Percentiles rank a stretch among this genome's conserved stretches.
Conservation (phyloP, 2,888 invertebrate genomes). For the Octodonta nipae region DNA sequence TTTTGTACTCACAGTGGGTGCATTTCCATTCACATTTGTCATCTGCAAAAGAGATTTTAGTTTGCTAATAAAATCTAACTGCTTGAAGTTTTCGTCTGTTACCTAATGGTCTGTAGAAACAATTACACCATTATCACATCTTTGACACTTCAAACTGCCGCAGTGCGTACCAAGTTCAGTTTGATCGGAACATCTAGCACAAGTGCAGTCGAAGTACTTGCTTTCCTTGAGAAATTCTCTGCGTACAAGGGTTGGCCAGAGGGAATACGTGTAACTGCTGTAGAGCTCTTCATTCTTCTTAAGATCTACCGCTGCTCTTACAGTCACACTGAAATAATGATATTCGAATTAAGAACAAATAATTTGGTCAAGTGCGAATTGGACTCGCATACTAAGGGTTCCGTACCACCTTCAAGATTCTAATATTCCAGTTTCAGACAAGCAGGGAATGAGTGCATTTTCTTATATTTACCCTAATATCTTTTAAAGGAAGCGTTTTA, state of each 20-base stretch:
- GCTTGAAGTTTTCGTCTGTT: constrained; percentile 23
- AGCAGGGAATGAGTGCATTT: no score
- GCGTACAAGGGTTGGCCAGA: constrained; percentile 59
- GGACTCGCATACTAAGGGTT: no score
- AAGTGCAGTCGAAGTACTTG: constrained; percentile 69
- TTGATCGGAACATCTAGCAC: constrained; percentile 62
- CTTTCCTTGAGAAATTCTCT: constrained; percentile 56
- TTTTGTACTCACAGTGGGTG: constrained; percentile 52
- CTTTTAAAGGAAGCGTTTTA: no score
- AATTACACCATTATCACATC: constrained; percentile 59
- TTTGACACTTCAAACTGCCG: constrained; percentile 65
- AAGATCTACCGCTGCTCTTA: constrained; percentile 55
- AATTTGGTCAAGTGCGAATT: no score
- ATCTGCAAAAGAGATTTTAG: constrained; percentile 9
- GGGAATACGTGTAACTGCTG: constrained; percentile 62
- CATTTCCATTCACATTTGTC: constrained; percentile 45
- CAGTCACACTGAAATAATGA: constrained; percentile 44
- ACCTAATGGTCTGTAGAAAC: constrained; percentile 55
- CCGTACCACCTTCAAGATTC: no score
- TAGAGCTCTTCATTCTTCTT: constrained; percentile 50
- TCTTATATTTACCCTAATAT: no score
- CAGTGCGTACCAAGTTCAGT: constrained; percentile 68
- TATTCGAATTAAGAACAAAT: no score
- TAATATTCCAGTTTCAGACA: no score
- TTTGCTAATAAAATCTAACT: not conserved